A percentile compares a stretch with the other conserved stretches of the same genome.
Conservation (phyloP, 2,113 vertebrate genomes). For the Engystomops pustulosus region DNA sequence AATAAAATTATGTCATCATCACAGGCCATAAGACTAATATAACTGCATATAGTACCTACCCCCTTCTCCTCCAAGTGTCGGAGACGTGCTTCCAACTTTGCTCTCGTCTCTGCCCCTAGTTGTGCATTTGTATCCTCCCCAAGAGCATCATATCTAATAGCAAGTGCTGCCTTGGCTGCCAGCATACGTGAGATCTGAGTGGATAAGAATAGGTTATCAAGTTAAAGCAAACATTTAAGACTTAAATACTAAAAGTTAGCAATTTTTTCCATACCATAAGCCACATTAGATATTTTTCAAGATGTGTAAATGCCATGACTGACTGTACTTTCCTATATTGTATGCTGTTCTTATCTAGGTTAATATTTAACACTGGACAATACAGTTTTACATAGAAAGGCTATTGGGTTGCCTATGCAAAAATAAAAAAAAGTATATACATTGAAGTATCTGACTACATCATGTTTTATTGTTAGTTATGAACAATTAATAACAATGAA, state of each 20-base stretch:
- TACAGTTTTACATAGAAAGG: too few relatives aligned
- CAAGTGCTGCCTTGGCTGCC: constrained; percentile 91
- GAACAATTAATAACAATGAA: too few relatives aligned
- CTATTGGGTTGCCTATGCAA: too few relatives aligned
- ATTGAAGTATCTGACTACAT: too few relatives aligned
- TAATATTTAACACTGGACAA: too few relatives aligned
- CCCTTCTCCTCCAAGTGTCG: constrained; percentile 91
- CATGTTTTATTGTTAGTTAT: too few relatives aligned
- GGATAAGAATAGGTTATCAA: neutral
- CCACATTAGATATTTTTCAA: too few relatives aligned
- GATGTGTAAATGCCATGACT: too few relatives aligned
- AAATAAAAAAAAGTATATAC: too few relatives aligned
- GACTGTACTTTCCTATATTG: too few relatives aligned
- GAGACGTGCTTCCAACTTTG: constrained; percentile 90
- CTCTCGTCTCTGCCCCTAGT: constrained; percentile 91
- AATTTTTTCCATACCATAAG: neutral
- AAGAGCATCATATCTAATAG: constrained; percentile 93
- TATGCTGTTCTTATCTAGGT: too few relatives aligned
- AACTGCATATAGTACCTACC: constrained; percentile 71
- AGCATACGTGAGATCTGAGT: constrained; percentile 92
- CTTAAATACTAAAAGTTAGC: neutral
- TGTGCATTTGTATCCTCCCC: constrained; percentile 91
- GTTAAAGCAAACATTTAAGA: neutral
- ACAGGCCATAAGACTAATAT: constrained; percentile 58
- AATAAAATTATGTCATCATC: constrained; percentile 68